Evolutionary conservation across 2,888 invertebrate species (phyloP).

Genomic region (Odontocolon sp.): DNA sequence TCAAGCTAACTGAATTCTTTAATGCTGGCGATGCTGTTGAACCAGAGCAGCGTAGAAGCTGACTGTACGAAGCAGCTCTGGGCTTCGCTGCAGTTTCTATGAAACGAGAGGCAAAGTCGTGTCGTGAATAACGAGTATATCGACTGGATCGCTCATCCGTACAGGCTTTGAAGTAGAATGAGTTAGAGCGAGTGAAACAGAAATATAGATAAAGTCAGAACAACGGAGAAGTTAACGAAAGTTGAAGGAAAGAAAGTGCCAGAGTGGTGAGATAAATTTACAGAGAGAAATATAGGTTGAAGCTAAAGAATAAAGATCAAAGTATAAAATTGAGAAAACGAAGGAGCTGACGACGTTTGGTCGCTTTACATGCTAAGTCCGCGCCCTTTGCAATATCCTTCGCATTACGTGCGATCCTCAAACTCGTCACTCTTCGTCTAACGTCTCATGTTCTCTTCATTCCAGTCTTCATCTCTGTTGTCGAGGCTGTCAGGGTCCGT

Average conservation of each 20-base stretch:
- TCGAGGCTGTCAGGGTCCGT: conserved; percentile 1
- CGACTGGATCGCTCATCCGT: conserved; percentile 39
- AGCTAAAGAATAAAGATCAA: conserved; percentile 25
- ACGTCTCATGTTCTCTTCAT: too few relatives aligned
- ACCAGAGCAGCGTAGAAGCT: neutral
- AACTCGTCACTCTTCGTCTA: conserved; percentile 37
- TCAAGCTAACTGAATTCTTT: conserved; percentile 1
- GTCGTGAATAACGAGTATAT: conserved; percentile 58
- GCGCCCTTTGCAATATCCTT: conserved; percentile 52
- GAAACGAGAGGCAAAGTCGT: conserved; percentile 50
- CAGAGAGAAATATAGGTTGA: conserved; percentile 1
- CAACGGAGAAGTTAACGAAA: neutral
- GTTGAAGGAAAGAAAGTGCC: neutral
- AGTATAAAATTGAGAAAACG: conserved; percentile 23
- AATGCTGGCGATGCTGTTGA: conserved; percentile 4
- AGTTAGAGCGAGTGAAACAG: conserved; percentile 3
- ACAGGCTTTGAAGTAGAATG: conserved; percentile 24
- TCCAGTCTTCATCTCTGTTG: conserved; percentile 13
- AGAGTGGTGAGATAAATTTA: conserved; percentile 5
- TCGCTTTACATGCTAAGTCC: conserved; percentile 56
- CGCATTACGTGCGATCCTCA: conserved; percentile 46
- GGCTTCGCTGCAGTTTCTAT: conserved; percentile 26
- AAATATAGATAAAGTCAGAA: conserved; percentile 19
- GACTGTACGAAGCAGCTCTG: conserved; percentile 1
- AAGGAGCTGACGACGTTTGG: conserved; percentile 24